Percentiles rank a stretch among this genome's conserved stretches.
Evolutionary conservation across 2,888 invertebrate species (phyloP).

Genomic region (Pseudococcus longispinus): DNA sequence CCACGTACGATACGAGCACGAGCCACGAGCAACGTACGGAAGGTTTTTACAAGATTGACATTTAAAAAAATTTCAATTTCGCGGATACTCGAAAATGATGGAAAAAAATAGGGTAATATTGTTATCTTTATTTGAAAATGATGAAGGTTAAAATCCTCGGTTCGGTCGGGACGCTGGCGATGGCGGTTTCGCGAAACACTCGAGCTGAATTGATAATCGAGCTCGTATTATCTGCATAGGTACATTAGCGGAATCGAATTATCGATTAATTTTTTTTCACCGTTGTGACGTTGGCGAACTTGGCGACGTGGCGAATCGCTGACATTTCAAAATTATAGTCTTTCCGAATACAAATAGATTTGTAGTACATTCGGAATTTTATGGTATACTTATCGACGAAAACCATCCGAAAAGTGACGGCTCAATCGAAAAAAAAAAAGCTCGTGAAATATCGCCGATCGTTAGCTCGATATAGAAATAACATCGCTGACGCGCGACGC

Average conservation of each 20-base stretch:
- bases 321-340: constrained; percentile 17
- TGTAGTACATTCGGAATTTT: neutral
- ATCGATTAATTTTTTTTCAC: neutral
- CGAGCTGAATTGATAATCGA: constrained; percentile 4
- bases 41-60: constrained; percentile 8
- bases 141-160: neutral
- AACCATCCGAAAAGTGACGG: neutral
- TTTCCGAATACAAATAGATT: neutral
- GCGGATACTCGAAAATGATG: neutral
- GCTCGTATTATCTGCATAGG: neutral
- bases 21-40: neutral
- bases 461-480: neutral
- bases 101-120: neutral
- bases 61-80: neutral
- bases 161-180: too few species aligned
- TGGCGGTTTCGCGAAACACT: neutral
- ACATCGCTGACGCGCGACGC: neutral
- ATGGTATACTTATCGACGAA: constrained; percentile 2
- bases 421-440: neutral
- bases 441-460: neutral
- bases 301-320: neutral
- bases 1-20: neutral
- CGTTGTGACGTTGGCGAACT: neutral
- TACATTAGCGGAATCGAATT: constrained; percentile 6
- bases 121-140: constrained; percentile 24